A percentile compares a stretch with the other conserved stretches of the same genome.
These are phyloP conservation scores for Magallana gigas DNA, from an alignment of 1,140 invertebrate species.

Conservation along the genomic window DNA sequence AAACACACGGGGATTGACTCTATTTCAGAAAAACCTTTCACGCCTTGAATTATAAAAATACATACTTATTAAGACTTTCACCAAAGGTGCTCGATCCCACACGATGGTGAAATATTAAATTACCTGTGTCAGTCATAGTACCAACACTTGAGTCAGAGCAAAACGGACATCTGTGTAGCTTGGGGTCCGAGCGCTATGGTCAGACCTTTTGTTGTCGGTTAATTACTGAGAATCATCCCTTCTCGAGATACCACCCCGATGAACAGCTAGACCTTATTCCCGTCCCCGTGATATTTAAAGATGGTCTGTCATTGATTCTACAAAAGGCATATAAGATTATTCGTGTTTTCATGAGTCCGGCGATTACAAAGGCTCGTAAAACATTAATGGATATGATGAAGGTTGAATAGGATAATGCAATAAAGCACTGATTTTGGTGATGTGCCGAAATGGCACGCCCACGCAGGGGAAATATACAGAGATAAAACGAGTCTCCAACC, in stretches of 20 bases:
- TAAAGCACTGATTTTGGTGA: neutral
- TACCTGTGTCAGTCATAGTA: neutral
- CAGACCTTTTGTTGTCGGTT: neutral
- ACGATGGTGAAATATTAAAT: neutral
- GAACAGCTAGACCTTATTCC: neutral
- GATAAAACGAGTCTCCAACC: neutral
- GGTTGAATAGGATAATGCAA: neutral
- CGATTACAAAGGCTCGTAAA: neutral
- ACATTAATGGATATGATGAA: constrained; percentile 6
- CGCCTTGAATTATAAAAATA: constrained; percentile 21
- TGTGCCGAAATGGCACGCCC: constrained; percentile 17
- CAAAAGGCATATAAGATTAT: neutral
- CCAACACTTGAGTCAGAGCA: neutral
- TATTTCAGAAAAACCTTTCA: constrained; percentile 15
- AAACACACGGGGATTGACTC: constrained; percentile 26
- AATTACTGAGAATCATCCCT: constrained; percentile 31
- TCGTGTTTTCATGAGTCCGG: neutral
- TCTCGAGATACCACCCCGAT: neutral
- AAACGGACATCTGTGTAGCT: constrained; percentile 29
- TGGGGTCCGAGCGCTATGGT: neutral
- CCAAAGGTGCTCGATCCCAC: neutral
- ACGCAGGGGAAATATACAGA: neutral
- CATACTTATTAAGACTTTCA: constrained; percentile 16
- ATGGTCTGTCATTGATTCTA: neutral
- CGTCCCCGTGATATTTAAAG: neutral